phyloP scores from a whole-genome alignment of 2,113 vertebrate genomes.

The Siniperca knerii region DNA sequence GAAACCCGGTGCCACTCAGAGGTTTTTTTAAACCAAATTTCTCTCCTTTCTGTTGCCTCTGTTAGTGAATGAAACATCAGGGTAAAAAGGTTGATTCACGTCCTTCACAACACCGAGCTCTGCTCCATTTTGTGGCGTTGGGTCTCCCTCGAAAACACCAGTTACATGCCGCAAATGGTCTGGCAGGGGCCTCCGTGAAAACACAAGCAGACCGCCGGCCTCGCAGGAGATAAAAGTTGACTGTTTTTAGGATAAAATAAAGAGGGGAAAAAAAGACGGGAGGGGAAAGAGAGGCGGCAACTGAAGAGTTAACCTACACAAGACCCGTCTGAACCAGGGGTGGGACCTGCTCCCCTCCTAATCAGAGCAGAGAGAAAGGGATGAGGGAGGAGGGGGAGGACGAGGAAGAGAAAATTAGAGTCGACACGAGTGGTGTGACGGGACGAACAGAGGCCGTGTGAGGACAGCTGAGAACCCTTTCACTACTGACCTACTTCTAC shows the following conservation, averaged over 20 bases:
- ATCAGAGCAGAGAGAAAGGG: slow-evolving; percentile 58
- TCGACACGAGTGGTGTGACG: slow-evolving; percentile 63
- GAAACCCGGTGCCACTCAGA: neutral
- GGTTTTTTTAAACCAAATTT: neutral
- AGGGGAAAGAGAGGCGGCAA: neutral
- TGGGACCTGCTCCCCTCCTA: slow-evolving; percentile 63
- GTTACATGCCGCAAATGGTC: slow-evolving; percentile 40
- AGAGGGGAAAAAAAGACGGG: too few species aligned
- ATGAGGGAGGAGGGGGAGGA: slow-evolving; percentile 15
- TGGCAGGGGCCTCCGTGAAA: slow-evolving; percentile 31
- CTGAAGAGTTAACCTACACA: slow-evolving; percentile 66
- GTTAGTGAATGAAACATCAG: neutral
- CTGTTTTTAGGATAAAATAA: neutral
- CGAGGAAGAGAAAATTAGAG: slow-evolving; percentile 56
- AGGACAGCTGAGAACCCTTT: slow-evolving; percentile 66
- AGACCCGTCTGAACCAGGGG: slow-evolving; percentile 57
- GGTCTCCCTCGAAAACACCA: slow-evolving; percentile 51
- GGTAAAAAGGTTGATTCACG: slow-evolving; percentile 24
- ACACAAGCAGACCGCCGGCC: slow-evolving; percentile 25
- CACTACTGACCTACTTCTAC: slow-evolving; percentile 76
- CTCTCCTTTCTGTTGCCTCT: neutral
- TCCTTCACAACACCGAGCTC: slow-evolving; percentile 2
- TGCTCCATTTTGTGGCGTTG: slow-evolving; percentile 60
- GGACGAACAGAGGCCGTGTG: slow-evolving; percentile 57
- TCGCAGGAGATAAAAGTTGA: neutral